Conservation (phyloP, 2,113 vertebrate species). For the Tretioscincus oriximinensis region DNA sequence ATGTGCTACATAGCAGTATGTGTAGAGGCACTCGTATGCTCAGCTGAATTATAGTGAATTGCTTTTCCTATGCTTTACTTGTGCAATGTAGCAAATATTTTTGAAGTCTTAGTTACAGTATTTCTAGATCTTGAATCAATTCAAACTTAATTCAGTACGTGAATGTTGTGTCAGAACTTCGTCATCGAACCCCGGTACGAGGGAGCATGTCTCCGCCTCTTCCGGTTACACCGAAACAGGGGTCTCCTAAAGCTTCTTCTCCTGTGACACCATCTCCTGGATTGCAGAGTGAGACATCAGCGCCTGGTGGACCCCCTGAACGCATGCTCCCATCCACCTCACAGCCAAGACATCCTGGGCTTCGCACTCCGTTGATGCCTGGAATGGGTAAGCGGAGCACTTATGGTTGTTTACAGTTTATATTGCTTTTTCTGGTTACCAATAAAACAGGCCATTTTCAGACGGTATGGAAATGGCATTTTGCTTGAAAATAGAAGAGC, state of each 20-base stretch:
- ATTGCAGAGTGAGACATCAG: conserved; percentile 77
- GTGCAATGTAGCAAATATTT: background rate
- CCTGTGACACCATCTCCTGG: conserved; percentile 72
- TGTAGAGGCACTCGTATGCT: background rate
- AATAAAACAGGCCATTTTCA: conserved; percentile 82
- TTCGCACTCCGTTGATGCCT: conserved; percentile 86
- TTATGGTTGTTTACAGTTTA: conserved; percentile 86
- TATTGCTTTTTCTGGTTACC: conserved; percentile 84
- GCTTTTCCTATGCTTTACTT: background rate
- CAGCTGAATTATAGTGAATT: background rate
- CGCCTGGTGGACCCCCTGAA: conserved; percentile 88
- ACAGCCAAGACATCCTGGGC: conserved; percentile 85
- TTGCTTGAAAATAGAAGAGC: conserved; percentile 81
- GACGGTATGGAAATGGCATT: conserved; percentile 82
- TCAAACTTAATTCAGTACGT: conserved; percentile 49
- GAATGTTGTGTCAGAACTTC: conserved; percentile 81
- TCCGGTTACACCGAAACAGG: conserved; percentile 65
- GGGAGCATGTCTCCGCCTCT: conserved; percentile 71
- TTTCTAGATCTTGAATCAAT: conserved; percentile 32
- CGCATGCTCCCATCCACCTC: conserved; percentile 75
- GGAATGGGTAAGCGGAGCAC: conserved; percentile 92
- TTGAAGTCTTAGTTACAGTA: conserved; percentile 27
- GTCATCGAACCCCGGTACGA: conserved; percentile 85
- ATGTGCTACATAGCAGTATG: too few relatives aligned
- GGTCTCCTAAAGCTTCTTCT: conserved; percentile 69